phyloP scores from a whole-genome alignment of 2,888 invertebrate species.

The Euspilapteryx auroguttella region DNA sequence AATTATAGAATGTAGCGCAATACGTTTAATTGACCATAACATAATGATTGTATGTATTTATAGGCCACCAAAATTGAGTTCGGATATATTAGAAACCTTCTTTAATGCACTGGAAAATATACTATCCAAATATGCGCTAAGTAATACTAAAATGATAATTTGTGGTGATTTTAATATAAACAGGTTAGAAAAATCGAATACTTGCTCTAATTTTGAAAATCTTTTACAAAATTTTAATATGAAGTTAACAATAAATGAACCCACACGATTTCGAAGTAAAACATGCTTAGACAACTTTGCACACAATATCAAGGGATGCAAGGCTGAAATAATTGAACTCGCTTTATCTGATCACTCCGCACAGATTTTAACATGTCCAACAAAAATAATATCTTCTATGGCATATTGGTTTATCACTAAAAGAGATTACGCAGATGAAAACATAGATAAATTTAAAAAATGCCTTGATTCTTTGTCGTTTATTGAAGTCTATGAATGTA shows the following conservation, averaged over 20 bases:
- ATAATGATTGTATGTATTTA: slow-evolving; percentile 6
- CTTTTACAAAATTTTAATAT: slow-evolving; percentile 5
- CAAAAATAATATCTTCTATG: slow-evolving; percentile 1
- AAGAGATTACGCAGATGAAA: slow-evolving; percentile 3
- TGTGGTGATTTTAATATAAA: slow-evolving; percentile 7
- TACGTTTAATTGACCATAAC: slow-evolving; percentile 3
- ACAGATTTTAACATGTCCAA: slow-evolving; percentile 4
- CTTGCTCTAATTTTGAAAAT: slow-evolving; percentile 1
- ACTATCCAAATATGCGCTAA: not conserved
- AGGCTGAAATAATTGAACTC: slow-evolving; percentile 3
- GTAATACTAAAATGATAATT: not conserved
- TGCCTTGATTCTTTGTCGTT: slow-evolving; percentile 1
- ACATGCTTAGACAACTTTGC: slow-evolving; percentile 6
- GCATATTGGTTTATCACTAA: not conserved
- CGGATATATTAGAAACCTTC: not conserved
- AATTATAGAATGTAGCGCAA: not conserved
- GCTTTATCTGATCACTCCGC: slow-evolving; percentile 7
- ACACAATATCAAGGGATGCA: slow-evolving; percentile 2
- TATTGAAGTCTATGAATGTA: slow-evolving; percentile 1
- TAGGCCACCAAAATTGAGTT: slow-evolving; percentile 1
- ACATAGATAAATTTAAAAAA: slow-evolving; percentile 4
- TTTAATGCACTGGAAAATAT: not conserved
- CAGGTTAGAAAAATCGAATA: slow-evolving; percentile 1
- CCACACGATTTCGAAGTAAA: slow-evolving; percentile 1
- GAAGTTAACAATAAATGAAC: slow-evolving; percentile 1